These are phyloP conservation scores for human DNA, from an alignment of 2,113 vertebrate genomes.

Conservation along the genomic window DNA sequence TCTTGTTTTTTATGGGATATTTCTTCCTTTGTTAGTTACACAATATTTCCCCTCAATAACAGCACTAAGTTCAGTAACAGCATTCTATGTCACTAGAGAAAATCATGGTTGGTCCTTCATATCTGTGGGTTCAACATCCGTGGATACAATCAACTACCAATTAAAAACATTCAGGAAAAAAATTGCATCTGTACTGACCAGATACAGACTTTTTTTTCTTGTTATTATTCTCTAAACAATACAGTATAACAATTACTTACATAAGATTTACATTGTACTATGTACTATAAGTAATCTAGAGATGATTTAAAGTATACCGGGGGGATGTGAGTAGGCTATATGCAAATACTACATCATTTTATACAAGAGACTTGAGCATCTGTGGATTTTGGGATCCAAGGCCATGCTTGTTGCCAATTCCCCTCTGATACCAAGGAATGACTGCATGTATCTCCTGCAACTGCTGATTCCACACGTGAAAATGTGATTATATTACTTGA, in stretches of 20 bases:
- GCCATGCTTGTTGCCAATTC: not conserved
- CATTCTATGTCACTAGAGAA: not conserved
- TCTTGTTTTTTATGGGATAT: constrained; percentile 2
- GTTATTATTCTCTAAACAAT: not conserved
- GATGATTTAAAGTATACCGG: not conserved
- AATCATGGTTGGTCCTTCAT: not conserved
- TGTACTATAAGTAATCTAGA: not conserved
- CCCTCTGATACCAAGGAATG: not conserved
- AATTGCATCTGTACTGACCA: not conserved
- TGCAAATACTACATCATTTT: not conserved
- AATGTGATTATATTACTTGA: not conserved
- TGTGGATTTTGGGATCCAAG: not conserved
- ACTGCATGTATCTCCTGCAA: not conserved
- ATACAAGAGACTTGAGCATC: not conserved
- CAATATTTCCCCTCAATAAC: not conserved
- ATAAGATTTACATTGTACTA: not conserved
- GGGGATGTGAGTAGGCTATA: not conserved
- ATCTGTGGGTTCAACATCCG: not conserved
- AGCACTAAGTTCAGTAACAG: not conserved
- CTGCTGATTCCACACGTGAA: not conserved
- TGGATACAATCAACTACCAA: not conserved
- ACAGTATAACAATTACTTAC: not conserved
- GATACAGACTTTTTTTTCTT: not conserved
- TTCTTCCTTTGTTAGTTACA: constrained; percentile 36
- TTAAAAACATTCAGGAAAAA: not conserved